Evolutionary conservation across 2,888 invertebrate species (phyloP), one percentile per base, ranked within the genome.

Genomic region (Heteromurus nitidus): DNA sequence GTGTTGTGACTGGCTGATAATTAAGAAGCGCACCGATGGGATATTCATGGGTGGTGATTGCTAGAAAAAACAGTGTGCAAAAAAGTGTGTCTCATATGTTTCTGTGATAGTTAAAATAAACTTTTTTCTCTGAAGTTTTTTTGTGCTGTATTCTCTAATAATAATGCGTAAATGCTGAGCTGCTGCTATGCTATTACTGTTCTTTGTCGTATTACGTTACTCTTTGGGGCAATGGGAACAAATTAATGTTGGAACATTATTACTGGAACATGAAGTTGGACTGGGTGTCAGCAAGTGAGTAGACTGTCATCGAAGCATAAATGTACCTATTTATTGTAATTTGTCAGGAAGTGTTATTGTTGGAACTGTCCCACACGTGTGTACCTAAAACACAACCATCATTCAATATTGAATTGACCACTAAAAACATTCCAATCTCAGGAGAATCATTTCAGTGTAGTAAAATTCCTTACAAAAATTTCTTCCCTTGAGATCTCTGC

Each of bases 1-100:
- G 18, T 77, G 77, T 77, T 77, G 69, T 69, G 77, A 77, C 69
- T 77, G 77, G 77, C 69, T 77, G 77, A 64, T 77, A 62, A 77
- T 77, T 62, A 69, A 69, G 36, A 77, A 77, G 44, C 77, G 77
- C 64, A 77, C 64, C 28, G 47, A 44, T 77, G 77, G 77, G 77
- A 77, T 77, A 77, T 77, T 77, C 60, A 50, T 69, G 62, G 77
- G 18, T 50, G 47, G 11, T 67, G 42, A 47, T 28, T 55, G 30
- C 42, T 36, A 73, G 20, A 44, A 30, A 69, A 20, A n/a, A n/a
- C n/a, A 68, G 67, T 55, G n/a, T n/a, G n/a, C n/a, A n/a, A 36
- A 24, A 77, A 77, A 62, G 69, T 44, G 53, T 60, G 58, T 68
- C 76, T 76, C 76, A 68, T 68, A 28, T n/a, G 60, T 76, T 76